A percentile compares a stretch with the other conserved stretches of the same genome.
Conservation (phyloP, 2,888 invertebrate genomes). For the Thymelicus acteon region DNA sequence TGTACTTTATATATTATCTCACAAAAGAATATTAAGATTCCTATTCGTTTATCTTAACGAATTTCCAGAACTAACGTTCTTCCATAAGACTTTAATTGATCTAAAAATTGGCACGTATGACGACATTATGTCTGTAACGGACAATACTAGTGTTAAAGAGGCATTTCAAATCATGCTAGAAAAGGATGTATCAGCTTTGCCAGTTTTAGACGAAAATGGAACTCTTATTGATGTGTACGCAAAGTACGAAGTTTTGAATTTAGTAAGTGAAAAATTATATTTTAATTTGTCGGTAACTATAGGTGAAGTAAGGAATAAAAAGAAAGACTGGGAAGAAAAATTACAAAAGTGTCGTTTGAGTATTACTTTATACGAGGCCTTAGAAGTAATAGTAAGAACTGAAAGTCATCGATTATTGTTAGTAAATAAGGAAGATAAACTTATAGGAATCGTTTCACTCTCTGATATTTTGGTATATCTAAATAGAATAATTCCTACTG, state of each 20-base stretch:
- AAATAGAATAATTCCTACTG: constrained; percentile 79
- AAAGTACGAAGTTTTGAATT: constrained; percentile 86
- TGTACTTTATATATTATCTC: constrained; percentile 77
- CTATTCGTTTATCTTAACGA: constrained; percentile 79
- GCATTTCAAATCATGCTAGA: constrained; percentile 76
- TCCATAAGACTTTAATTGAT: constrained; percentile 73
- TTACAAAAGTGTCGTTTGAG: constrained; percentile 94
- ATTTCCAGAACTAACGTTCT: constrained; percentile 79
- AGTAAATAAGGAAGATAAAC: constrained; percentile 79
- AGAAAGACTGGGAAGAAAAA: constrained; percentile 96
- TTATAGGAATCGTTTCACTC: constrained; percentile 78
- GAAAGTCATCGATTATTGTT: constrained; percentile 88
- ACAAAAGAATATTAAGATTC: constrained; percentile 78
- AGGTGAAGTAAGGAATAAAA: constrained; percentile 93
- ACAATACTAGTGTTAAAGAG: constrained; percentile 70
- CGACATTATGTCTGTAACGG: constrained; percentile 72
- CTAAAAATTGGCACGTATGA: constrained; percentile 79
- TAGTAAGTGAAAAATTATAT: constrained; percentile 97
- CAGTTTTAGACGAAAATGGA: constrained; percentile 73
- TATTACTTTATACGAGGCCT: constrained; percentile 92
- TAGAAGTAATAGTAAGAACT: constrained; percentile 96
- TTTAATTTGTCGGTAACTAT: constrained; percentile 94
- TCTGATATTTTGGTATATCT: constrained; percentile 82
- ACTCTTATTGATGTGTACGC: constrained; percentile 76
- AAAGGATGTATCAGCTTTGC: constrained; percentile 78